phyloP scores from a whole-genome alignment of 2,888 invertebrate species.

The Lycocerus yunnanus region DNA sequence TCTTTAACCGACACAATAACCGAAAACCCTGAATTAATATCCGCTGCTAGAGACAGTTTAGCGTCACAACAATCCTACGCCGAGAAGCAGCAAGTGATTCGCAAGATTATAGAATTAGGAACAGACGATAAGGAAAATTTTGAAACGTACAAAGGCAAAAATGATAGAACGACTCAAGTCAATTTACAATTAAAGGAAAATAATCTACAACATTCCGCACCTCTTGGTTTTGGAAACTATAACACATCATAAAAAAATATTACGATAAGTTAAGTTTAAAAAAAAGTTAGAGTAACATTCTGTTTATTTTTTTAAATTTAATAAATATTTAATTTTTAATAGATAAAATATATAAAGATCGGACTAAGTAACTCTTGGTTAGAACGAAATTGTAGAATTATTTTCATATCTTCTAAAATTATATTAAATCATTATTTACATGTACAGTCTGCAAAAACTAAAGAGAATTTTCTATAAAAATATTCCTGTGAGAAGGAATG shows the following conservation, averaged over 20 bases:
- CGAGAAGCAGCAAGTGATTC: conserved; percentile 54
- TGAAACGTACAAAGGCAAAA: conserved; percentile 60
- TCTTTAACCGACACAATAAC: conserved; percentile 74
- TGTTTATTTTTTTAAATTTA: background rate
- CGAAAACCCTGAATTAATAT: conserved; percentile 72
- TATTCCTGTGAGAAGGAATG: background rate
- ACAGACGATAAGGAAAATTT: conserved; percentile 58
- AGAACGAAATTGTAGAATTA: background rate
- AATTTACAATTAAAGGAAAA: conserved; percentile 49
- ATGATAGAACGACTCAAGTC: conserved; percentile 42
- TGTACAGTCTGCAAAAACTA: background rate
- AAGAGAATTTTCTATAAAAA: background rate
- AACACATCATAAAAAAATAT: conserved; percentile 33
- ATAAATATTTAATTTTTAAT: background rate
- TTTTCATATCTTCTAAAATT: conserved; percentile 1
- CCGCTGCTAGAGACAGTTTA: conserved; percentile 44
- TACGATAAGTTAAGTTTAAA: background rate
- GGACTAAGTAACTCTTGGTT: background rate
- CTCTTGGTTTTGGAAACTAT: conserved; percentile 41
- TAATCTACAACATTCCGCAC: conserved; percentile 38
- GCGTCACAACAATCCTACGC: conserved; percentile 34
- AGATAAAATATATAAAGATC: background rate
- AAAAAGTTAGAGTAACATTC: background rate
- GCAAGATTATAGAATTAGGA: conserved; percentile 59
- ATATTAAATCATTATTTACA: background rate